Base-by-base conservation (phyloP, 2,888 invertebrate genomes). In the Nebria salina region DNA sequence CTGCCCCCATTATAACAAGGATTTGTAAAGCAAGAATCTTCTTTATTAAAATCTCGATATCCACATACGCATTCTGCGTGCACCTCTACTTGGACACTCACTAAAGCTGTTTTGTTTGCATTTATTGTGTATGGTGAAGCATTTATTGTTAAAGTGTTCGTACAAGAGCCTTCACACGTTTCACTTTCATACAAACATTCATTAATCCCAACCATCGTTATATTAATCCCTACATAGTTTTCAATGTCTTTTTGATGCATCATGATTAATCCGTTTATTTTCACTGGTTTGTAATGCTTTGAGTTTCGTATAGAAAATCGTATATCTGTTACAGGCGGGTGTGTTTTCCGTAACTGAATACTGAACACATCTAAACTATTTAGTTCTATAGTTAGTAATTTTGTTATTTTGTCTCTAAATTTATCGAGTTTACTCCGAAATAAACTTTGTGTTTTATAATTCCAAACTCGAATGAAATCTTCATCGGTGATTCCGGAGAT, bases 171-270 rank as follows among this genome's bases (percentile, higher is more conserved):
- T 90, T 98, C 97, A 89, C 97, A 98, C 93, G 96, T 95, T 88
- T 96, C 95, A 88, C 97, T 97, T 91, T 98, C 97, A 88, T 97
- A 96, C 83, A 97, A 91, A 88, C 97, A 98, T 90, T 98, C 97
- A 86, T 98, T 98, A 85, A 99, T 98, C 83, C 98, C 98, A 20
- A 99, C 98, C 98, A 98, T 98, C 13, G 97, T 97, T 82, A 98
- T 97, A 87, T 97, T 97, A 83, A 98, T 96, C 70, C 97, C 98
- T 15, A 98, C 96, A 83, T 95, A 95, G 86, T 94, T 93, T 89
- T 98, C 97, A 86, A 98, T 97, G 92, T 97, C 96, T 89, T 97
- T 96, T 82, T 97, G 92, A 88, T 98, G 95, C 94, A 97, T 96
- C 72, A 97, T 90, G 1, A 99, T 96, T 79, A 98, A 95, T 11